Evolutionary conservation across 2,113 vertebrate genomes (phyloP), one percentile per base, ranked within the genome.

Genomic region (Pimephales promelas): DNA sequence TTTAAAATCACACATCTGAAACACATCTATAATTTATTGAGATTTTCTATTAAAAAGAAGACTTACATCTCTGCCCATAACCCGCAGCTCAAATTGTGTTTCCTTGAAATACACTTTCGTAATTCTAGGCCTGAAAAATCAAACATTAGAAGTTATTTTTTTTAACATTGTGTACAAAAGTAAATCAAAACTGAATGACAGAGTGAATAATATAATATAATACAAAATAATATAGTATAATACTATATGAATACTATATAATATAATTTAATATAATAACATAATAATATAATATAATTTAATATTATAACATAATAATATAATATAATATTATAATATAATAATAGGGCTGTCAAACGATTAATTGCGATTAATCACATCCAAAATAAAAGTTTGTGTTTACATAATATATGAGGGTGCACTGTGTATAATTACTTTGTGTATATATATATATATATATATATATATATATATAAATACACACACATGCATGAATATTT

Each of bases 91-190:
- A 91, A 97, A 98, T 22, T 96, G 96, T 34, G 94, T 93, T 86
- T 97, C 95, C 88, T 96, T 98, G 90, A 97, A 98, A 88, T 97
- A 96, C 86, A 98, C 94, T 91, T 97, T 98, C 4, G 94, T 96
- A 89, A 98, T 97, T 92, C 95, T 95, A 88, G 96, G 96, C 97
- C 97, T 98, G 91, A 88, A 52, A 87, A 7, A 83, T 56, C 1
- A 84, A 20, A 78, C 4, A 64, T 28, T 28, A 31, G 73, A 56
- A 16, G 71, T 31, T 11, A 9, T 3, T 13, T 73, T 36, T 43
- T 82, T 31, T 22, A 59, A 54, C 11, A 61, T 24, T 56, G 9
- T 36, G 31, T 3, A 16, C 49, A 28, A 28, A 26, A 16, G 43
- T 57, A 62, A 70, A 28, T 34, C 18, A 57, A 45, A 56, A 64